Evolutionary conservation across 2,797 vertebrate species (phyloP).

Genomic region (Nothura maculosa): DNA sequence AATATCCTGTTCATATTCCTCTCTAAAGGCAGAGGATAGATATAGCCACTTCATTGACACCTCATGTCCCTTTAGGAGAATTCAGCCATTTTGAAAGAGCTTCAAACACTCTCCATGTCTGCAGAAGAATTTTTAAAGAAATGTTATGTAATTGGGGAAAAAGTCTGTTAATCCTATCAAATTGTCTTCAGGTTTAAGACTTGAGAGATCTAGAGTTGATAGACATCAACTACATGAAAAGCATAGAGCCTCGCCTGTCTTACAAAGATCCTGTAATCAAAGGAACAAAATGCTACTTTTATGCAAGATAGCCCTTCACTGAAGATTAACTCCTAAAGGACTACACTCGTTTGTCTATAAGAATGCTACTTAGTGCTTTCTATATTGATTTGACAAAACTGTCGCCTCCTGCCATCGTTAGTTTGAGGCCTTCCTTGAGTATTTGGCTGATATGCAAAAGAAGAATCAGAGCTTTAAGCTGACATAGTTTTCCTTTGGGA

Average conservation of each 20-base stretch:
- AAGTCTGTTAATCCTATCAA: background rate
- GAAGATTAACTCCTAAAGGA: background rate
- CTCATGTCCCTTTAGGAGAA: background rate
- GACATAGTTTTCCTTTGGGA: background rate
- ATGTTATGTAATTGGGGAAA: accelerated
- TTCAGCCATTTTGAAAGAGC: background rate
- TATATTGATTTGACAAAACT: background rate
- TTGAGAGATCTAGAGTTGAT: background rate
- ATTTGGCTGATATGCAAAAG: background rate
- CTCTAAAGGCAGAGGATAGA: background rate
- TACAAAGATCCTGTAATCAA: background rate
- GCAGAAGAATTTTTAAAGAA: background rate
- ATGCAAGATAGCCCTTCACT: background rate
- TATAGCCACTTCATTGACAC: accelerated
- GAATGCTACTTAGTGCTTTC: background rate
- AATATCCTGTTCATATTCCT: background rate
- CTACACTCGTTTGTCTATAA: background rate
- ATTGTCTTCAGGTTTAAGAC: background rate
- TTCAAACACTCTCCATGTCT: background rate
- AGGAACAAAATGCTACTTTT: background rate
- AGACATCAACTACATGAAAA: background rate
- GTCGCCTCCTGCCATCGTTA: background rate
- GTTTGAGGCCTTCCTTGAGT: background rate
- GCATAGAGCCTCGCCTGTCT: background rate
- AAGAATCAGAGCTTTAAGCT: background rate